Evolutionary conservation across 2,797 vertebrate species (phyloP).

Genomic region (Phrynocephalus vlangalii): DNA sequence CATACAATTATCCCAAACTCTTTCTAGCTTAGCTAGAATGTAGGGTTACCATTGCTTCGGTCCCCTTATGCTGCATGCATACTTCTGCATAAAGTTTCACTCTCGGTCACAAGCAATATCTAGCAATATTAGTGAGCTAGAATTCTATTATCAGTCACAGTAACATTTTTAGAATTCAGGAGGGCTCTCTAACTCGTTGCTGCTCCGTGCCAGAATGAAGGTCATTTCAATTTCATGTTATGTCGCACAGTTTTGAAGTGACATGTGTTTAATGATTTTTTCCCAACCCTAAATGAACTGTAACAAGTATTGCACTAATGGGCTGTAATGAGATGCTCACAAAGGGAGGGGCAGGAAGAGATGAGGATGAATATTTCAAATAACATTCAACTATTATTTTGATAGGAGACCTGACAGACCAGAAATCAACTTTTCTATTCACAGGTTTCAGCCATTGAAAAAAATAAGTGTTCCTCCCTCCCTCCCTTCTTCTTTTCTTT

Average conservation of each 20-base stretch:
- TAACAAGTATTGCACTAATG: slow-evolving; percentile 62
- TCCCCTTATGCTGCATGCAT: not conserved
- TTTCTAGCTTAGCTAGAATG: not conserved
- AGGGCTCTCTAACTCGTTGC: slow-evolving; percentile 38
- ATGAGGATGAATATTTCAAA: slow-evolving; percentile 30
- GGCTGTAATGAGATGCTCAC: slow-evolving; percentile 54
- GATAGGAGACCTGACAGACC: not conserved
- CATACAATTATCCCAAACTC: not conserved
- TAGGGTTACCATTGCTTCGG: not conserved
- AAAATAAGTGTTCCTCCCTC: slow-evolving; percentile 41
- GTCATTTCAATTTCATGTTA: slow-evolving; percentile 70
- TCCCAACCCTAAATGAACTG: slow-evolving; percentile 61
- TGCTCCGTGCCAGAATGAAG: slow-evolving; percentile 65
- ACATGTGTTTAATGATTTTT: slow-evolving; percentile 65
- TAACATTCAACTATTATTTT: slow-evolving; percentile 56
- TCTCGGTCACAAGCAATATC: not conserved
- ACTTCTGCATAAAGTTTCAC: not conserved
- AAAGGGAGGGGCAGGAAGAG: slow-evolving; percentile 10
- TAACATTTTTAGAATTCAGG: slow-evolving; percentile 54
- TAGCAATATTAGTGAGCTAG: slow-evolving; percentile 8
- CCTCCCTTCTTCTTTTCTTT: too few species aligned
- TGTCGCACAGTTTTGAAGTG: slow-evolving; percentile 66
- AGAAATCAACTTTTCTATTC: not conserved
- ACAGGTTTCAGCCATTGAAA: slow-evolving; percentile 33
- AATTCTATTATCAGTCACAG: not conserved